phyloP scores from a whole-genome alignment of 2,113 vertebrate species.

The Vulpes lagopus region DNA sequence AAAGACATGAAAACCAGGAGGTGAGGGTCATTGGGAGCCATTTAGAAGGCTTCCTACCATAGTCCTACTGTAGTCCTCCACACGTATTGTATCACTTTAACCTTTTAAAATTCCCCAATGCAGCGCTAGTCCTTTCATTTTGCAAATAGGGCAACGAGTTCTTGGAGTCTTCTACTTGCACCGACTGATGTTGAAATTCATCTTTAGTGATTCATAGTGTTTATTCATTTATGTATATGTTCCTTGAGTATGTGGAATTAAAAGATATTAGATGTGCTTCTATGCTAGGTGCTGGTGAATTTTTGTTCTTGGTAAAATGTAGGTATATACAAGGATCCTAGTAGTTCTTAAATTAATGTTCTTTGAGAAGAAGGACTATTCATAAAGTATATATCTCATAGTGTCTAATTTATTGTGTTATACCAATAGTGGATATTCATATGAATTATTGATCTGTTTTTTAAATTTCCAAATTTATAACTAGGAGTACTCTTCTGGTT shows the following conservation, averaged over 20 bases:
- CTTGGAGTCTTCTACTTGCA: neutral
- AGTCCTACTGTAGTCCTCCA: neutral
- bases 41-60: neutral
- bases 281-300: neutral
- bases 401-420: neutral
- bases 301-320: constrained; percentile 32
- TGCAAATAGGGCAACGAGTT: neutral
- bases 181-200: neutral
- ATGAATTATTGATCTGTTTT: constrained; percentile 19
- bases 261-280: neutral
- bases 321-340: neutral
- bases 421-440: neutral
- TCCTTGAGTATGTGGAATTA: neutral
- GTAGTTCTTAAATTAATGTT: neutral
- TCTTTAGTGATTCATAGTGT: neutral
- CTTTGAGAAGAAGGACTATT: neutral
- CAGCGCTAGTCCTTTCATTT: neutral
- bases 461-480: neutral
- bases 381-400: neutral
- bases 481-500: neutral
- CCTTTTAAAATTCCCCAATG: neutral
- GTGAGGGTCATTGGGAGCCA: neutral
- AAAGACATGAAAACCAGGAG: neutral
- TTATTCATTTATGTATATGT: neutral
- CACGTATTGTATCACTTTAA: neutral